Conservation (phyloP, 23 tunicate species). For the Ascidia mentula region DNA sequence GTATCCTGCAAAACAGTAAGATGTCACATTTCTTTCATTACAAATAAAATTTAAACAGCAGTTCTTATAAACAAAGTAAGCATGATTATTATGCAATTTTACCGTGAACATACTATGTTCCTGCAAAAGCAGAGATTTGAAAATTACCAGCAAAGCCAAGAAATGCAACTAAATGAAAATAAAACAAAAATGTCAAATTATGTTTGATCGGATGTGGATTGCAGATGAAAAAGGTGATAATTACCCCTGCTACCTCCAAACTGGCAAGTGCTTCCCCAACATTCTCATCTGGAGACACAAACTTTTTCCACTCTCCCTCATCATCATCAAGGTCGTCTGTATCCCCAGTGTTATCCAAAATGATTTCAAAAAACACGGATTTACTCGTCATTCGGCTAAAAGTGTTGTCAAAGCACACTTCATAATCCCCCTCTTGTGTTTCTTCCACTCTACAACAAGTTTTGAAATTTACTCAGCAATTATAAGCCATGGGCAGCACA, state of each 20-base stretch:
- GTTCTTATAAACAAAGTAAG: no score
- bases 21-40: background rate
- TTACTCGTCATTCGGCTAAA: slow-evolving; percentile 90
- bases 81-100: no score
- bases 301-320: slow-evolving; percentile 90
- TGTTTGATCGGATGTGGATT: background rate
- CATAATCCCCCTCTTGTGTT: slow-evolving; percentile 85
- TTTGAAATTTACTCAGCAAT: no score
- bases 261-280: slow-evolving; percentile 68
- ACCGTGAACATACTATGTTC: background rate
- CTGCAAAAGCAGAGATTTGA: background rate
- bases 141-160: background rate
- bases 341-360: slow-evolving; percentile 64
- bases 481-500: no score
- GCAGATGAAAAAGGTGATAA: background rate
- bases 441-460: slow-evolving; percentile 53
- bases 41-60: no score
- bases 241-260: slow-evolving; percentile 70
- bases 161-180: background rate
- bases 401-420: slow-evolving; percentile 88
- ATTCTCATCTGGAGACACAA: slow-evolving; percentile 64
- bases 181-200: background rate
- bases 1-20: slow-evolving; percentile 42
- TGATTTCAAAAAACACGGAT: slow-evolving; percentile 89
- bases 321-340: slow-evolving; percentile 71